Evolutionary conservation across 2,113 vertebrate species (phyloP), one percentile per base, ranked within the genome.

Genomic region (Caracal caracal): DNA sequence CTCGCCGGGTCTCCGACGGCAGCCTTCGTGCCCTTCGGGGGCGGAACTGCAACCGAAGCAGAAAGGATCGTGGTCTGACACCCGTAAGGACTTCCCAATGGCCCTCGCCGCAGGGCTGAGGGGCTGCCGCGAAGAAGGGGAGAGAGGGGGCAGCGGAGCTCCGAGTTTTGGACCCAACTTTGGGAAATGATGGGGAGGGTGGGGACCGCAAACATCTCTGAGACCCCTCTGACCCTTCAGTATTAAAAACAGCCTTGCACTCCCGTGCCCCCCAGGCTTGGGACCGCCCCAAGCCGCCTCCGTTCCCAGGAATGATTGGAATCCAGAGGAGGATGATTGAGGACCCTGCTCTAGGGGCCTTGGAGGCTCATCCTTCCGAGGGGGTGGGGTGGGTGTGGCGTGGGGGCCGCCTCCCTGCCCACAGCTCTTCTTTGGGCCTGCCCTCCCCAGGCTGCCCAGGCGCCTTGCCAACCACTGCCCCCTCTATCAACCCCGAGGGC

Each of bases 261-360:
- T 10, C 40, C 84, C n/a, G 56, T 63, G 88, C 33, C 47, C 91
- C 26, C 80, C 30, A 43, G 90, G 83, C 70, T 22, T 56, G 85
- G 91, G 86, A 24, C 83, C 0, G 16, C 59, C 65, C 76, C 37
- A 10, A 65, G 37, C 68, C 5, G 10, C 63, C 84, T 92, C 56
- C 53, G 66, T 73, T 96, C 81, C 76, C 30, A 84, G 90, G 97
- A 98, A 98, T 96, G 96, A 79, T 30, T 30, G 97, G 97, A 97
- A 97, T 97, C 90, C 26, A 4, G 40, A 83, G 63, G 26, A 59
- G 70, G 79, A 20, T 7, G 86, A 35, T 70, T 82, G 40, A 65
- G 87, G 96, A 90, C 85, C 49, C 95, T 95, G 84, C 10, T 56
- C 56, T 22, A 2, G 49, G 70, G 6, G 13, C 75, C 78, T 47